Conservation (phyloP, 2,113 vertebrate genomes). For the Oryzias woworae region DNA sequence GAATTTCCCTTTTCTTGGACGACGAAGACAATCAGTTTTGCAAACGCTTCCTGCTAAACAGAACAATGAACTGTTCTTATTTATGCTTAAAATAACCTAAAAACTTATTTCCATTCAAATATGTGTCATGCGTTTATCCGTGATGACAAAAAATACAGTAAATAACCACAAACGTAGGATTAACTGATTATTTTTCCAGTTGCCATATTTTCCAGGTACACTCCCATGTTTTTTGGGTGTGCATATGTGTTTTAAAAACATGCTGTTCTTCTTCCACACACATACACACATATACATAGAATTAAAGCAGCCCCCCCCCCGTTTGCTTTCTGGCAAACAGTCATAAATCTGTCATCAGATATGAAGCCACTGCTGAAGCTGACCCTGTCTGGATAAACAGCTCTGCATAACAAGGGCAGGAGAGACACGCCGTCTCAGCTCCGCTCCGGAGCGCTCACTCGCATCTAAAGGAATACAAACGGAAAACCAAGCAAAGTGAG, state of each 20-base stretch:
- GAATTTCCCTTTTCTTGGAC: slow-evolving; percentile 65
- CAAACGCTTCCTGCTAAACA: slow-evolving; percentile 47
- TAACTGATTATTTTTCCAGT: slow-evolving; percentile 55
- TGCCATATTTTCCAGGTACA: slow-evolving; percentile 61
- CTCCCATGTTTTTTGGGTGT: slow-evolving; percentile 70
- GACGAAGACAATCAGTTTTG: slow-evolving; percentile 46
- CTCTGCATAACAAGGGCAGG: slow-evolving; percentile 74
- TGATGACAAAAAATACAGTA: slow-evolving; percentile 54
- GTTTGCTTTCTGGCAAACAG: slow-evolving; percentile 77
- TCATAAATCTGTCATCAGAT: slow-evolving; percentile 80
- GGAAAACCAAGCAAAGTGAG: background rate
- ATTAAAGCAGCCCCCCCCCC: slow-evolving; percentile 61
- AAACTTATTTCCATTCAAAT: slow-evolving; percentile 30
- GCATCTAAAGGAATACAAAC: slow-evolving; percentile 11
- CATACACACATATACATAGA: slow-evolving; percentile 16
- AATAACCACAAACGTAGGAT: slow-evolving; percentile 60
- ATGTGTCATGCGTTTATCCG: slow-evolving; percentile 52
- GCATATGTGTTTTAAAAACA: slow-evolving; percentile 70
- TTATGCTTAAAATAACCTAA: slow-evolving; percentile 26
- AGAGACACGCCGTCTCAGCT: slow-evolving; percentile 72
- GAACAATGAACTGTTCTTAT: slow-evolving; percentile 47
- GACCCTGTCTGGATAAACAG: slow-evolving; percentile 79
- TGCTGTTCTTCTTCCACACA: slow-evolving; percentile 58
- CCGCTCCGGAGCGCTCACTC: slow-evolving; percentile 17
- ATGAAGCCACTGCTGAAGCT: slow-evolving; percentile 74